phyloP scores from a whole-genome alignment of 1,140 invertebrate genomes.

The Xylocopa sonorina region DNA sequence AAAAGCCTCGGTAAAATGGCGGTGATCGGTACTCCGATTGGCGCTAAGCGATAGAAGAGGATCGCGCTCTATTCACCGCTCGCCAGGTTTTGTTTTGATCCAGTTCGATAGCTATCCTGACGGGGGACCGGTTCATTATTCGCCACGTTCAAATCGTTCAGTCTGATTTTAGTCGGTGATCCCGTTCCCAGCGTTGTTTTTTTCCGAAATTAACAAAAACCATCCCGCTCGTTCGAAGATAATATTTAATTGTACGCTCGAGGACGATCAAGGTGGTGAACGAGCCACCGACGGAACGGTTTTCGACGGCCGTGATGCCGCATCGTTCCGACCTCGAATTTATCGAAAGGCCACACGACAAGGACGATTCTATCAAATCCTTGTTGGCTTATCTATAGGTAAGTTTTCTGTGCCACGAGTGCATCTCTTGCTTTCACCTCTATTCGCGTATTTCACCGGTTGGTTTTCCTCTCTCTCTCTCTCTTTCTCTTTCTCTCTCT shows the following conservation, averaged over 20 bases:
- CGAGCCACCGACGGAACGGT: conserved; percentile 25
- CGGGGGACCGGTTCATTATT: conserved; percentile 30
- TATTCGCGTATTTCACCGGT: not conserved
- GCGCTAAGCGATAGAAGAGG: conserved; percentile 68
- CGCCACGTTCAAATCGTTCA: not conserved
- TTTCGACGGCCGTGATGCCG: conserved; percentile 71
- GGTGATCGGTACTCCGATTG: conserved; percentile 74
- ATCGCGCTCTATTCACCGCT: conserved; percentile 64
- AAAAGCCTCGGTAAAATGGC: conserved; percentile 76
- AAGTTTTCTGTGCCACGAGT: conserved; percentile 41
- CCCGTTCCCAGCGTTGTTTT: not conserved
- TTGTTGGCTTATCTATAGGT: conserved; percentile 59
- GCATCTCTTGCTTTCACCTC: conserved; percentile 23
- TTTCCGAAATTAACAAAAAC: conserved; percentile 24
- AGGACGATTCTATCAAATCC: conserved; percentile 48
- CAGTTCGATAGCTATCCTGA: conserved; percentile 13
- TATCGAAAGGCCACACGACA: conserved; percentile 61
- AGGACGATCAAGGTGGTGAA: conserved; percentile 48
- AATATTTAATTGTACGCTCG: conserved; percentile 16
- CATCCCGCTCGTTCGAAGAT: conserved; percentile 1
- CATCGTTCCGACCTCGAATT: conserved; percentile 67
- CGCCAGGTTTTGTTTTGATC: conserved; percentile 65
- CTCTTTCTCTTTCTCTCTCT: no score
- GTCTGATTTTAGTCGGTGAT: not conserved
- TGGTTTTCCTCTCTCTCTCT: no score